phyloP scores from a whole-genome alignment of 2,797 vertebrate genomes.

The Phylloscopus collybita region DNA sequence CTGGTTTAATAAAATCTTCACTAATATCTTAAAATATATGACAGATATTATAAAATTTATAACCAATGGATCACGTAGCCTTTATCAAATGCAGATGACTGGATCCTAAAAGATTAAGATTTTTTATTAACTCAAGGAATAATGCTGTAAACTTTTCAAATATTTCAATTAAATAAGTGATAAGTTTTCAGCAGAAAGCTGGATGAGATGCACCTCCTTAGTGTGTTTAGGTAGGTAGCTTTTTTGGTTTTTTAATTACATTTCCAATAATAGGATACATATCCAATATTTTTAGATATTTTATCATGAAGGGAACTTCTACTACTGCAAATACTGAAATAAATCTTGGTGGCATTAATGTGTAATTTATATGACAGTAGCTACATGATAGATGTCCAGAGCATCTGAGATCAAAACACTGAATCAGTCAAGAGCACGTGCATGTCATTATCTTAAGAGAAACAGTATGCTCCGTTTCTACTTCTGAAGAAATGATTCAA shows the following conservation, averaged over 20 bases:
- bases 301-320: not conserved
- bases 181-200: not conserved
- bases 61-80: not conserved
- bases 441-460: slow-evolving; percentile 52
- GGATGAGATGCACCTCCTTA: not conserved
- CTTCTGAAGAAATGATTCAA: slow-evolving; percentile 36
- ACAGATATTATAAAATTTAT: not conserved
- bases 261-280: not conserved
- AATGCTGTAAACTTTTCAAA: not conserved
- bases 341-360: slow-evolving; percentile 31
- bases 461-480: slow-evolving; percentile 1
- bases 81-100: not conserved
- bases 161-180: not conserved
- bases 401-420: slow-evolving; percentile 64
- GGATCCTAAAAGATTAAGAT: not conserved
- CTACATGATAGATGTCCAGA: slow-evolving; percentile 54
- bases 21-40: not conserved
- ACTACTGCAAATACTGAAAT: not conserved
- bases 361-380: slow-evolving; percentile 56
- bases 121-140: not conserved
- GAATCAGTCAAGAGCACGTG: slow-evolving; percentile 51
- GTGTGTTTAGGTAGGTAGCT: not conserved
- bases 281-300: not conserved
- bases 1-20: not conserved
- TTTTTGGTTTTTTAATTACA: not conserved